Evolutionary conservation across 2,797 vertebrate genomes (phyloP).

Genomic region (Mormyrus hasselquistii): DNA sequence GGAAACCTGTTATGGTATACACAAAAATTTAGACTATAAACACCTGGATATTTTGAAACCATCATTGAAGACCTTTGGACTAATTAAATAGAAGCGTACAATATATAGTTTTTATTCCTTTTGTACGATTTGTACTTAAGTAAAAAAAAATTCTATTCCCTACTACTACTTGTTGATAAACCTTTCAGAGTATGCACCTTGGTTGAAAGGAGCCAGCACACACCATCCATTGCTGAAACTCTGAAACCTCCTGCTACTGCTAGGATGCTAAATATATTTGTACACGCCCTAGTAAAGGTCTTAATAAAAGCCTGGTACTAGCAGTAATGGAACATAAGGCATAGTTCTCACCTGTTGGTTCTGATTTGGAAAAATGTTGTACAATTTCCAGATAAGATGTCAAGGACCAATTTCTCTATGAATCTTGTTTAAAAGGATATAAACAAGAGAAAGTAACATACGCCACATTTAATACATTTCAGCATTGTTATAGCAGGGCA

Average conservation of each 20-base stretch:
- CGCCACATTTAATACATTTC: slow-evolving; percentile 1
- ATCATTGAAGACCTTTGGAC: background rate
- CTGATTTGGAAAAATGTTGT: slow-evolving; percentile 35
- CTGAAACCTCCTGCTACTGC: slow-evolving; percentile 13
- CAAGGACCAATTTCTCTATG: slow-evolving; percentile 31
- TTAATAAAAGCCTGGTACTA: slow-evolving; percentile 15
- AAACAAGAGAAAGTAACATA: background rate
- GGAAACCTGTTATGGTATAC: background rate
- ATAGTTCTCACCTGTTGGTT: slow-evolving; percentile 27
- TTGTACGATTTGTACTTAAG: too few species aligned
- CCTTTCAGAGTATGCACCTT: slow-evolving; percentile 3
- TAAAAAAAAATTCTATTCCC: background rate
- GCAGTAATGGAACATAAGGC: slow-evolving; percentile 37
- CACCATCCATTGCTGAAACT: slow-evolving; percentile 18
- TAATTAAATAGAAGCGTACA: background rate
- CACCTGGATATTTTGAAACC: background rate
- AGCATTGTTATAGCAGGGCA: background rate
- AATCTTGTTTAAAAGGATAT: background rate
- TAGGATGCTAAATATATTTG: slow-evolving; percentile 29
- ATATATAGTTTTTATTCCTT: background rate
- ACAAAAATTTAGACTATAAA: background rate
- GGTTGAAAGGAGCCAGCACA: background rate
- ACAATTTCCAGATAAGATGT: slow-evolving; percentile 33
- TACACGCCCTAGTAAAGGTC: slow-evolving; percentile 24
- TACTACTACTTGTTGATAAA: background rate